Evolutionary conservation across 2,888 invertebrate species (phyloP).

Genomic region (Dorcus hopei): DNA sequence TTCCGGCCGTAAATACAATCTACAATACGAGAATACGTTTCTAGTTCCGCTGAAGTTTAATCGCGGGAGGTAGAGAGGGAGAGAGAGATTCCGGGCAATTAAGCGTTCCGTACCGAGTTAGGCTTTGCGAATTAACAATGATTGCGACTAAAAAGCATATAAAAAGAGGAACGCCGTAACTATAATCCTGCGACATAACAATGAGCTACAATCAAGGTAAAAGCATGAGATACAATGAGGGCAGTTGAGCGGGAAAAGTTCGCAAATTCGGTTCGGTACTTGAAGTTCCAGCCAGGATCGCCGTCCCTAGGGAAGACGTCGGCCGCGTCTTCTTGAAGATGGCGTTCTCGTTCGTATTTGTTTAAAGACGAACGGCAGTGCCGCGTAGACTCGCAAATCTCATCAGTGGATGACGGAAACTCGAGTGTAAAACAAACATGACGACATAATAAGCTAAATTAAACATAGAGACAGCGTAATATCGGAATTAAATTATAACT

Average conservation of each 20-base stretch:
- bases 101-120: slow-evolving; percentile 20
- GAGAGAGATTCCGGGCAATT: slow-evolving; percentile 38
- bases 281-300: slow-evolving; percentile 23
- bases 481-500: slow-evolving; percentile 44
- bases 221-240: slow-evolving; percentile 32
- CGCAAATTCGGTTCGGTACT: slow-evolving; percentile 27
- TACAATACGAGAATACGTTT: slow-evolving; percentile 30
- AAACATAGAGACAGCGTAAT: slow-evolving; percentile 42
- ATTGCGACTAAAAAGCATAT: slow-evolving; percentile 22
- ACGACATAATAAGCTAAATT: slow-evolving; percentile 46
- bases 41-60: slow-evolving; percentile 35
- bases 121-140: slow-evolving; percentile 23
- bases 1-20: slow-evolving; percentile 30
- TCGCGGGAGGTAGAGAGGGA: slow-evolving; percentile 26
- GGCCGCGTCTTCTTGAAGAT: slow-evolving; percentile 10
- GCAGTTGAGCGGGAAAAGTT: slow-evolving; percentile 34
- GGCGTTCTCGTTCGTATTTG: slow-evolving; percentile 6
- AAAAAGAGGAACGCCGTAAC: slow-evolving; percentile 20
- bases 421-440: slow-evolving; percentile 44
- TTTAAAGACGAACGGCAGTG: slow-evolving; percentile 10
- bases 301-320: slow-evolving; percentile 19
- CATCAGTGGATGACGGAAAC: slow-evolving; percentile 42
- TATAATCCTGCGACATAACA: slow-evolving; percentile 39
- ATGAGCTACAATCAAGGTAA: slow-evolving; percentile 43
- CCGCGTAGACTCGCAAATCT: slow-evolving; percentile 34